Percentiles rank a stretch among this genome's conserved stretches.
Evolutionary conservation across 35 echinoderm and acorn worm species (phyloP).

Genomic region (Ophiothrix spiculata): DNA sequence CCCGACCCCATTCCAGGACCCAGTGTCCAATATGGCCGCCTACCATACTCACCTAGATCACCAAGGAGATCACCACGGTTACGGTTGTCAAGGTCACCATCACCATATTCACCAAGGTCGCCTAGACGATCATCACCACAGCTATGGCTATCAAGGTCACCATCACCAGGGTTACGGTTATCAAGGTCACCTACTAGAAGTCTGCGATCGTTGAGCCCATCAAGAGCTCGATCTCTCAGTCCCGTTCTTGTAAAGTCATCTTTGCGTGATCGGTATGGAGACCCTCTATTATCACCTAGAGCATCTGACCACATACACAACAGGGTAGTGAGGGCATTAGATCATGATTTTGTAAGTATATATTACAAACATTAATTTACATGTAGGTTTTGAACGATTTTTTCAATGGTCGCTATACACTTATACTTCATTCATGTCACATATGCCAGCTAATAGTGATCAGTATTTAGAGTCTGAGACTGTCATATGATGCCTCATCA

Average conservation of each 20-base stretch:
- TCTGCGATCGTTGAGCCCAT: background rate
- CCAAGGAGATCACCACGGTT: constrained; percentile 45
- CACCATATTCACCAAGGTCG: constrained; percentile 63
- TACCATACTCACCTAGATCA: constrained; percentile 76
- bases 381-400: no score
- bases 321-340: constrained; percentile 64
- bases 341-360: constrained; percentile 71
- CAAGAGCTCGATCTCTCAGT: constrained; percentile 51
- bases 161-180: constrained; percentile 7
- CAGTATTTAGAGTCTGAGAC: no score
- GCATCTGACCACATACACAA: constrained; percentile 54
- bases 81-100: constrained; percentile 30
- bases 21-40: constrained; percentile 64
- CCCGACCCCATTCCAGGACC: constrained; percentile 21
- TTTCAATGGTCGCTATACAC: no score
- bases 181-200: constrained; percentile 29
- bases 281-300: background rate
- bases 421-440: no score
- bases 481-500: no score
- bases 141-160: constrained; percentile 21
- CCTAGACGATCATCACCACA: constrained; percentile 31
- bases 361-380: no score
- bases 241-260: constrained; percentile 34
- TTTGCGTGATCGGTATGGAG: constrained; percentile 28
- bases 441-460: no score